A percentile compares a stretch with the other conserved stretches of the same genome.
Evolutionary conservation across 2,888 invertebrate genomes (phyloP).

Genomic region (Thera obeliscata): DNA sequence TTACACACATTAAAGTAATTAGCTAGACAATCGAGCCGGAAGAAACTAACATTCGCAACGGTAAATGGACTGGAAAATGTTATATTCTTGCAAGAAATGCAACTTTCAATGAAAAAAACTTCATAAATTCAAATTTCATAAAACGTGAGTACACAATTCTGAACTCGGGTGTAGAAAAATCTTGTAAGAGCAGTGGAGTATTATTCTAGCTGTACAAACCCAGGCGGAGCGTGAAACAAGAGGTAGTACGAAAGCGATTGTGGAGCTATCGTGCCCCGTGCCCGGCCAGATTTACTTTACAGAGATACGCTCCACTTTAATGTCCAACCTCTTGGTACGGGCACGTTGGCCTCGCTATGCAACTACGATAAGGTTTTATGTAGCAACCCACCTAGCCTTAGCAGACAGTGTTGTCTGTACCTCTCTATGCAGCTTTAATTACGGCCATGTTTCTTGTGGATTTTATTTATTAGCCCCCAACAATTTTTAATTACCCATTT

Average conservation of each 20-base stretch:
- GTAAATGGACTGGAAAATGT: slow-evolving; percentile 3
- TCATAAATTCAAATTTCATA: too few species aligned
- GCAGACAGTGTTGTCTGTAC: slow-evolving; percentile 27
- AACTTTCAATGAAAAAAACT: background rate
- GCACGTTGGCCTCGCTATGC: slow-evolving; percentile 52
- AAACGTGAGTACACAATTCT: background rate
- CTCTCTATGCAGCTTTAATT: slow-evolving; percentile 27
- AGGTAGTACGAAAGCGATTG: slow-evolving; percentile 64
- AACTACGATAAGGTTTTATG: slow-evolving; percentile 47
- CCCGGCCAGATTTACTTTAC: slow-evolving; percentile 67
- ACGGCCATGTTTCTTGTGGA: slow-evolving; percentile 24
- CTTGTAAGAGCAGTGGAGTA: slow-evolving; percentile 38
- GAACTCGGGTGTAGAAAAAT: slow-evolving; percentile 4
- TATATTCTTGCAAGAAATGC: slow-evolving; percentile 1
- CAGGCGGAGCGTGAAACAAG: slow-evolving; percentile 73
- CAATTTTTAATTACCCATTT: slow-evolving; percentile 18
- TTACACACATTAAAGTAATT: slow-evolving; percentile 25
- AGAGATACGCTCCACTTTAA: slow-evolving; percentile 67
- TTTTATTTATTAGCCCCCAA: slow-evolving; percentile 25
- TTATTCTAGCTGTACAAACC: slow-evolving; percentile 59
- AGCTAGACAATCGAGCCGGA: slow-evolving; percentile 10
- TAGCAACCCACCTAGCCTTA: slow-evolving; percentile 30
- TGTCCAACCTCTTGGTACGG: slow-evolving; percentile 61
- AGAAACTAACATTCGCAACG: slow-evolving; percentile 1
- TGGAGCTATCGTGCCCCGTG: slow-evolving; percentile 58